phyloP scores from a whole-genome alignment of 2,113 vertebrate genomes.

The Ciconia stormi region DNA sequence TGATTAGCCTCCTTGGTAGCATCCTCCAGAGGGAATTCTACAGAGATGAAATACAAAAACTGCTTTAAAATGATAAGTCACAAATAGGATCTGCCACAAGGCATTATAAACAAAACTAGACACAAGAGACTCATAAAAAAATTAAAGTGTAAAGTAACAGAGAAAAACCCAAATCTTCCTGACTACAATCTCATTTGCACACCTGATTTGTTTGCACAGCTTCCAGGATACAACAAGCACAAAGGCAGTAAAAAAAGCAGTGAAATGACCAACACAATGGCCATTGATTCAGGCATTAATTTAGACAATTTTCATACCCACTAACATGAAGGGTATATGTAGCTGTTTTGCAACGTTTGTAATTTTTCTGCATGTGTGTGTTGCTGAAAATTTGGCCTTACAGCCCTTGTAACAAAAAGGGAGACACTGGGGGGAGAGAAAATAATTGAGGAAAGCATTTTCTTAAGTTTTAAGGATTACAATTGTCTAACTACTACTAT shows the following conservation, averaged over 20 bases:
- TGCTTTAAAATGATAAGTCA: conserved; percentile 71
- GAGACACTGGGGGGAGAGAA: fast-evolving
- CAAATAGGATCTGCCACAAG: conserved; percentile 70
- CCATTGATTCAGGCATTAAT: background rate
- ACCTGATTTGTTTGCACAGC: conserved; percentile 40
- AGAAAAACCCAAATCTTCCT: conserved; percentile 32
- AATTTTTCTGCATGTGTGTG: background rate
- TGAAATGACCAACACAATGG: background rate
- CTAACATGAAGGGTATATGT: fast-evolving
- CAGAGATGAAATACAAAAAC: conserved; percentile 68
- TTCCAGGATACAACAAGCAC: background rate
- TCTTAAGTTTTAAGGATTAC: background rate
- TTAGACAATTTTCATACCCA: background rate
- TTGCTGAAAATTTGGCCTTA: background rate
- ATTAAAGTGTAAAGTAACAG: conserved; percentile 51
- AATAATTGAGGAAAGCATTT: background rate
- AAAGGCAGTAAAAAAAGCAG: background rate
- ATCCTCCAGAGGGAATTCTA: conserved; percentile 69
- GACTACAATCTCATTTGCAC: conserved; percentile 54
- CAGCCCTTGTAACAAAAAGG: background rate
- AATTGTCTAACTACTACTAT: background rate
- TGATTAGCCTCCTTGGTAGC: conserved; percentile 62
- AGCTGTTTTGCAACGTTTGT: background rate
- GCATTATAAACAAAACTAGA: conserved; percentile 69
- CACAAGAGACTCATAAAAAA: conserved; percentile 64